Base-by-base conservation (phyloP, 2,888 invertebrate genomes). In the Platycnemis pennipes region DNA sequence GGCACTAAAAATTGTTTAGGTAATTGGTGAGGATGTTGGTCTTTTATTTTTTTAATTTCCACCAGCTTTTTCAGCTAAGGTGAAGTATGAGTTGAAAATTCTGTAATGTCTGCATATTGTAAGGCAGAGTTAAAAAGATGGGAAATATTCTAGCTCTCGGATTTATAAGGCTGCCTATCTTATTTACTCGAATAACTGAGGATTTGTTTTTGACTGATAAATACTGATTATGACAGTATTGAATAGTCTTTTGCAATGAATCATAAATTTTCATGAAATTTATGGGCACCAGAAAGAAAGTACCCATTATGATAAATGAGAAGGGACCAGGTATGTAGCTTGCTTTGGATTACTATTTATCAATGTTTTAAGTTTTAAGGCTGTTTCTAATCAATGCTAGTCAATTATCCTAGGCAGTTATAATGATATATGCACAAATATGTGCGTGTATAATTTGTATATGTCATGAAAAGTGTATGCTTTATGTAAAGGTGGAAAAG, bases 341-440 rank as follows among this genome's bases (percentile, higher is more conserved):
- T 87, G 87, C 87, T 87, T 87, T 87, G 87, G 11, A 16, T 5
- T 87, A 87, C 45, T 87, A 46, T 87, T 46, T 46, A 87, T 87
- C 87, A 31, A 22, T 87, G 11, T 87, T 87, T 56, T 22, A 77
- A 63, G 63, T 91, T 91, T 63, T n/a, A 91, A 69, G 91, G 63
- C 44, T 13, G 63, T 69, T 63, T 91, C 44, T 37, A 63, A 91
- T 91, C n/a, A 45, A 69, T 91, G 63, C 91, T 91, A 91, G 91
- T 91, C 91, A 91, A 44, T 91, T 53, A 26, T 63, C 63, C 45
- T 77, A 77, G 77, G 31, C 77, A 77, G 37, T 16, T 7, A 11
- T 77, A 26, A 37, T 37, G 37, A 69, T 37, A 26, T 13, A 77
- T 49, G 19, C 19, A 49, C 49, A 49, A 49, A 49, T 49, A 19